phyloP scores from a whole-genome alignment of 1,140 invertebrate species.

The Aplysia californica region DNA sequence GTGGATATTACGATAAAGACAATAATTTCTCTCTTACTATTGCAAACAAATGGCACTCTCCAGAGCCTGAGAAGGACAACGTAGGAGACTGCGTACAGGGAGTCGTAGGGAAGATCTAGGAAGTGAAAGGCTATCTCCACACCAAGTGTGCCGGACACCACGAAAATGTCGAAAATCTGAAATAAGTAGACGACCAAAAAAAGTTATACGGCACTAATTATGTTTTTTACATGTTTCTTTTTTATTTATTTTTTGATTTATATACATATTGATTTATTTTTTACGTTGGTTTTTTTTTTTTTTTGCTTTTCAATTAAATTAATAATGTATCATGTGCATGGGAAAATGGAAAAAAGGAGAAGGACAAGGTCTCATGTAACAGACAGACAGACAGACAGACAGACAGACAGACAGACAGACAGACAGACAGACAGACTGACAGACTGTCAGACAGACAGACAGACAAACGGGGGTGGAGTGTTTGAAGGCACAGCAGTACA shows the following conservation, averaged over 20 bases:
- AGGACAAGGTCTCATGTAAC: neutral
- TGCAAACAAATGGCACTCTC: slow-evolving; percentile 7
- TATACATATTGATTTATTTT: neutral
- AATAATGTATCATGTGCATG: neutral
- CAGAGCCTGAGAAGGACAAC: slow-evolving; percentile 4
- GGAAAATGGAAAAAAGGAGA: neutral
- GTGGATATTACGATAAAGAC: too few relatives aligned
- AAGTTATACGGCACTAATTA: neutral
- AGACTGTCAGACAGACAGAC: neutral
- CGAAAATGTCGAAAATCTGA: slow-evolving; percentile 5
- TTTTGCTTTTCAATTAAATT: too few relatives aligned
- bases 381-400: slow-evolving; percentile 1
- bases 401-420: neutral
- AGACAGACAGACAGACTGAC: neutral
- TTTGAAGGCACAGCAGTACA: too few relatives aligned
- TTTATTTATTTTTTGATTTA: neutral
- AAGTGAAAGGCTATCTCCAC: slow-evolving; percentile 6
- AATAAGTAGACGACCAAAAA: neutral
- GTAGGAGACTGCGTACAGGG: neutral
- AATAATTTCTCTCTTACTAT: slow-evolving; percentile 16
- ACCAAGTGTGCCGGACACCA: neutral
- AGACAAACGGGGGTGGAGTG: too few relatives aligned
- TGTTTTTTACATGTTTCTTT: neutral
- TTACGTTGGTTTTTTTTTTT: neutral
- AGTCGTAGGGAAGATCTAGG: neutral